These are phyloP conservation scores for Chrysotoxum bicinctum DNA, from an alignment of 2,888 invertebrate species.

Conservation along the genomic window DNA sequence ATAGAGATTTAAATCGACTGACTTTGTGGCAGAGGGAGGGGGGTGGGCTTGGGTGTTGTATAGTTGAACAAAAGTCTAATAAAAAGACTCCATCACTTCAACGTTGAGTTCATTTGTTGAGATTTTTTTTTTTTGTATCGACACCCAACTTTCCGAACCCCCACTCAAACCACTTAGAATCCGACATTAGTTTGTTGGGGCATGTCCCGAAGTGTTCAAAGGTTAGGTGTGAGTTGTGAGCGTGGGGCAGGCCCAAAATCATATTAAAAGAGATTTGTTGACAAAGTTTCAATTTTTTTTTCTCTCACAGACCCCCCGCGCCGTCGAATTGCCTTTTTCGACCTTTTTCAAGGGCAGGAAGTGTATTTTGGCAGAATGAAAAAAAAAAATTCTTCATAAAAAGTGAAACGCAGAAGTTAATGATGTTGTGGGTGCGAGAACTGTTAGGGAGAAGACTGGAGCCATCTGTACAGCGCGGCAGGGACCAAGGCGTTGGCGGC, in stretches of 20 bases:
- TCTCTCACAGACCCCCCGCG: not conserved
- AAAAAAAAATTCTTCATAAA: slow-evolving; percentile 52
- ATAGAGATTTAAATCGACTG: slow-evolving; percentile 29
- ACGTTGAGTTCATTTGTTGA: slow-evolving; percentile 48
- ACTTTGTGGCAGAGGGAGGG: not conserved
- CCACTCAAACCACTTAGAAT: slow-evolving; percentile 28
- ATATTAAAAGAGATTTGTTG: slow-evolving; percentile 73
- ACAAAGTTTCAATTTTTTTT: slow-evolving; percentile 68
- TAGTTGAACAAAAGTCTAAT: slow-evolving; percentile 9
- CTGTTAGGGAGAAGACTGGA: not conserved
- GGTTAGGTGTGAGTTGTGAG: slow-evolving; percentile 47
- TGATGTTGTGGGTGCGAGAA: slow-evolving; percentile 54
- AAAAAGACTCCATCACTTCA: slow-evolving; percentile 32
- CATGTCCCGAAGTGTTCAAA: slow-evolving; percentile 50
- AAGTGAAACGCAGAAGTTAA: slow-evolving; percentile 66
- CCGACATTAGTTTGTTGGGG: slow-evolving; percentile 49
- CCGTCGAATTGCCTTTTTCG: not conserved
- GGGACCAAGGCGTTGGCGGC: not conserved
- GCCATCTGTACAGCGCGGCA: not conserved
- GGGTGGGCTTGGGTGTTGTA: not conserved
- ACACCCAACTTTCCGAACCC: not conserved
- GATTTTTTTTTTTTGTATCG: not conserved
- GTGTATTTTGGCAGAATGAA: slow-evolving; percentile 22
- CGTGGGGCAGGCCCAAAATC: slow-evolving; percentile 54
- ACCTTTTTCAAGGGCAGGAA: slow-evolving; percentile 23